Evolutionary conservation across 2,797 vertebrate species (phyloP).

Genomic region (Syndactyla subalaris): DNA sequence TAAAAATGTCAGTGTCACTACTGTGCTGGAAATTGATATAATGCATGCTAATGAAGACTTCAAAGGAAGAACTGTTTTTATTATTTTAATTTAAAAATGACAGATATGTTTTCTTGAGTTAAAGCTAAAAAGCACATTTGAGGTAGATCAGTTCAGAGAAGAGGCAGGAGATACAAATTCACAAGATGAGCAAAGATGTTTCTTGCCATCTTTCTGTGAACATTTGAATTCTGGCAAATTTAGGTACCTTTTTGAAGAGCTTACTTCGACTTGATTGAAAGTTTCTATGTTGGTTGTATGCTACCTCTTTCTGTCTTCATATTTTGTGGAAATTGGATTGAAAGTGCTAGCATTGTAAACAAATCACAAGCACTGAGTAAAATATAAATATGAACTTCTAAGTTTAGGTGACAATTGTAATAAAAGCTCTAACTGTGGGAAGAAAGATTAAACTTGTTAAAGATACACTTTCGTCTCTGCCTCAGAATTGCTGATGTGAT

Average conservation of each 20-base stretch:
- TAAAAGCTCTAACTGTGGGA: background rate
- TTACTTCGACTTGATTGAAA: background rate
- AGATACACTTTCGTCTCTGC: background rate
- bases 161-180: background rate
- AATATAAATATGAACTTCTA: background rate
- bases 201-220: background rate
- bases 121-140: background rate
- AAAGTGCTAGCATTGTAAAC: background rate
- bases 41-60: conserved; percentile 33
- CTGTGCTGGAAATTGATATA: background rate
- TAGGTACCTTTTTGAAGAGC: background rate
- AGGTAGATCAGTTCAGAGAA: background rate
- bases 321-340: background rate
- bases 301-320: background rate
- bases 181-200: background rate
- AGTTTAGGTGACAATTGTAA: background rate
- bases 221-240: background rate
- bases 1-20: background rate
- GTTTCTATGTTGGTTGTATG: background rate
- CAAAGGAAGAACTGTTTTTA: conserved; percentile 24
- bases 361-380: background rate
- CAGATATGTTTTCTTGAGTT: background rate
- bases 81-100: conserved; percentile 39
- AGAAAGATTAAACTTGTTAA: background rate
- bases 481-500: background rate